Percentiles rank a stretch among this genome's conserved stretches.
Conservation (phyloP, 2,113 vertebrate genomes). For the Phycodurus eques region DNA sequence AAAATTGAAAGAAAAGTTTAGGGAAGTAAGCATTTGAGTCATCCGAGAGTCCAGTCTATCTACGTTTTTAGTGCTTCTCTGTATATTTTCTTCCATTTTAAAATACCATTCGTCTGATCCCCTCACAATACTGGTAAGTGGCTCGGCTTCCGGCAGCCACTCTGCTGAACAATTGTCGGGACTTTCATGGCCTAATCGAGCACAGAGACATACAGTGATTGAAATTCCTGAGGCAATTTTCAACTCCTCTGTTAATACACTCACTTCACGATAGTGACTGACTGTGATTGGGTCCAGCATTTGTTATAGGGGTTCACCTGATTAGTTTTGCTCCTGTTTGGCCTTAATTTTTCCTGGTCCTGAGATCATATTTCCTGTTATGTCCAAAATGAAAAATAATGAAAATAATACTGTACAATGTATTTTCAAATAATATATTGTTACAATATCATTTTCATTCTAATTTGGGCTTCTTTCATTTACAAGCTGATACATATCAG, state of each 20-base stretch:
- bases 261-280: not conserved
- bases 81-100: not conserved
- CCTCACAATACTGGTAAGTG: not conserved
- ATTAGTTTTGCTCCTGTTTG: not conserved
- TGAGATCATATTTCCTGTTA: not conserved
- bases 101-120: not conserved
- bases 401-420: not conserved
- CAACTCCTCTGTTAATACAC: not conserved
- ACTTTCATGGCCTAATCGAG: not conserved
- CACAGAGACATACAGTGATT: not conserved
- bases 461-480: not conserved
- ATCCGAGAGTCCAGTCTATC: not conserved
- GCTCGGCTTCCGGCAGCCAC: not conserved
- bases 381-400: not conserved
- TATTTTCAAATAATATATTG: not conserved
- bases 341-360: no score
- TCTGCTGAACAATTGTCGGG: not conserved
- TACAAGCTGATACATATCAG: constrained; percentile 2
- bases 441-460: not conserved
- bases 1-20: no score
- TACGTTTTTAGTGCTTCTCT: not conserved
- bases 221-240: not conserved
- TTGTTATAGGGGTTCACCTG: not conserved
- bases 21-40: no score
- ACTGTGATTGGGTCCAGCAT: not conserved